phyloP scores from a whole-genome alignment of 1,140 invertebrate species.

The Chrysomallon squamiferum region DNA sequence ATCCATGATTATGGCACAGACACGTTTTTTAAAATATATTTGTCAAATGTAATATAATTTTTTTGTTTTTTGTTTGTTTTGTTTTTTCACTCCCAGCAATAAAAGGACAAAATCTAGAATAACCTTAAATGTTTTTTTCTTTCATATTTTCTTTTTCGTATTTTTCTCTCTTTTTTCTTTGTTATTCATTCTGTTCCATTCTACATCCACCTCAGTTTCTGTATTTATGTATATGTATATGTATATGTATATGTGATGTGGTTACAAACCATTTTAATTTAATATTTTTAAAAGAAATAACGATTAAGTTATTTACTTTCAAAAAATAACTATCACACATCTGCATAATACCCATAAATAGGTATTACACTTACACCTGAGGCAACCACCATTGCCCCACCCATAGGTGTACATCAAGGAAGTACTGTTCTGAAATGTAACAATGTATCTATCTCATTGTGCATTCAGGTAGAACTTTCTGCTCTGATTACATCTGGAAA shows the following conservation, averaged over 20 bases:
- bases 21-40: neutral
- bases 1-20: too few relatives aligned
- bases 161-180: neutral
- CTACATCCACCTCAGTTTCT: neutral
- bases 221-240: neutral
- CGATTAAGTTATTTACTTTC: too few relatives aligned
- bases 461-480: neutral
- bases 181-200: neutral
- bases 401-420: neutral
- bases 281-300: too few relatives aligned
- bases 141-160: neutral
- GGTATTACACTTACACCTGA: too few relatives aligned
- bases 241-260: too few relatives aligned
- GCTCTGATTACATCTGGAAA: too few relatives aligned
- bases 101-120: neutral
- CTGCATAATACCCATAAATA: too few relatives aligned
- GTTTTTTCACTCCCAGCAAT: neutral
- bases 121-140: too few relatives aligned
- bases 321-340: too few relatives aligned
- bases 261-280: too few relatives aligned
- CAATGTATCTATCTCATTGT: constrained; percentile 2
- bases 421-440: neutral
- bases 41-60: neutral
- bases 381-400: too few relatives aligned
- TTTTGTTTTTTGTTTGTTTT: neutral